A percentile compares a stretch with the other conserved stretches of the same genome.
Conservation (phyloP, 2,888 invertebrate genomes). For the Rhogogaster chlorosoma region DNA sequence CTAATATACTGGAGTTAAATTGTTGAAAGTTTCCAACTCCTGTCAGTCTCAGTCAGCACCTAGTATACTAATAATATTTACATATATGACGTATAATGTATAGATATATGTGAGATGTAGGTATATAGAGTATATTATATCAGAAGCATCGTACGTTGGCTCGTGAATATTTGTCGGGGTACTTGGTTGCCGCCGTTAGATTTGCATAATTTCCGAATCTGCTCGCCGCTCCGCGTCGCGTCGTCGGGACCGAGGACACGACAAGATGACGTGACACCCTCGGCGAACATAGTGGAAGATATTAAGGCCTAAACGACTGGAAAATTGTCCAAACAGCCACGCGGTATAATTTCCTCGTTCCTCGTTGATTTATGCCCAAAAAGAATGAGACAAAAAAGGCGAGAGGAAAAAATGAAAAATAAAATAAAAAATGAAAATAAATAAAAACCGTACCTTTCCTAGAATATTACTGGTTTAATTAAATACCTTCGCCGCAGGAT, state of each 20-base stretch:
- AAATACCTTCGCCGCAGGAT: background rate
- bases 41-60: background rate
- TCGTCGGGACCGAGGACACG: conserved; percentile 57
- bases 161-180: conserved; percentile 61
- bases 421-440: too few relatives aligned
- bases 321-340: conserved; percentile 74
- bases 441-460: background rate
- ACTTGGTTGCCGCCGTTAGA: conserved; percentile 60
- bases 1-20: background rate
- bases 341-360: conserved; percentile 66
- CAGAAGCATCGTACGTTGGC: conserved; percentile 14
- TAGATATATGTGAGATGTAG: background rate
- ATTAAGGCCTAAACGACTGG: conserved; percentile 72
- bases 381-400: background rate
- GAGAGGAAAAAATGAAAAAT: background rate
- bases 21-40: too few relatives aligned
- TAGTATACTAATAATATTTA: background rate
- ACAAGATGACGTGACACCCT: conserved; percentile 60
- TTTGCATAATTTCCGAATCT: conserved; percentile 75
- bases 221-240: conserved; percentile 60
- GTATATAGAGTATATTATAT: background rate
- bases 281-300: conserved; percentile 59
- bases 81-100: background rate
- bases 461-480: conserved; percentile 1
- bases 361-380: conserved; percentile 60